These are phyloP conservation scores for Achlya flavicornis DNA, from an alignment of 2,888 invertebrate species.

Conservation along the genomic window DNA sequence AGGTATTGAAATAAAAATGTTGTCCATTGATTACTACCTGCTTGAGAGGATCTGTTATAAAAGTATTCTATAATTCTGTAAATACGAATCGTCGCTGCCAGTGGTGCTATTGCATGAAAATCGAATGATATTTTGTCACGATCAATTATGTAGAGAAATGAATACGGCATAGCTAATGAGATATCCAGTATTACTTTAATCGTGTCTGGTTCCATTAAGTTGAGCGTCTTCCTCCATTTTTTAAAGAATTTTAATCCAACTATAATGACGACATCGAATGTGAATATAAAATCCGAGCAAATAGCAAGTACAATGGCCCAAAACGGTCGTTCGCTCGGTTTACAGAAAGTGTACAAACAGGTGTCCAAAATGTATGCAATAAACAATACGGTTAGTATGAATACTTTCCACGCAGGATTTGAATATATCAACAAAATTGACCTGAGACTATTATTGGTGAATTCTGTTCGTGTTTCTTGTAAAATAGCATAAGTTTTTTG, in stretches of 20 bases:
- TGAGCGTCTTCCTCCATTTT: slow-evolving; percentile 75
- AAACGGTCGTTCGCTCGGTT: slow-evolving; percentile 49
- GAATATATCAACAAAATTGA: slow-evolving; percentile 67
- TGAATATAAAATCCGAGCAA: slow-evolving; percentile 63
- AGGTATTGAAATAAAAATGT: slow-evolving; percentile 78
- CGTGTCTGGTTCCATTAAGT: slow-evolving; percentile 71
- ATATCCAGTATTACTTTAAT: slow-evolving; percentile 61
- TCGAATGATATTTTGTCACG: slow-evolving; percentile 43
- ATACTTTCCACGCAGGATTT: slow-evolving; percentile 66
- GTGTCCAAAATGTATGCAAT: slow-evolving; percentile 68
- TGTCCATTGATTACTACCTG: slow-evolving; percentile 78
- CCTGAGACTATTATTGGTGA: slow-evolving; percentile 62
- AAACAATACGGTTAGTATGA: slow-evolving; percentile 62
- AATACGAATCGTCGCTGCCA: slow-evolving; percentile 66
- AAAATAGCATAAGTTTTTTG: slow-evolving; percentile 70
- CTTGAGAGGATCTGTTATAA: slow-evolving; percentile 70
- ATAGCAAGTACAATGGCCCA: slow-evolving; percentile 58
- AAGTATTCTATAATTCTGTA: slow-evolving; percentile 74
- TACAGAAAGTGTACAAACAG: slow-evolving; percentile 67
- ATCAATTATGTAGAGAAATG: slow-evolving; percentile 61
- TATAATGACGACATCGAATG: slow-evolving; percentile 63
- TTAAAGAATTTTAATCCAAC: slow-evolving; percentile 70
- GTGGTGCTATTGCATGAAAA: slow-evolving; percentile 64
- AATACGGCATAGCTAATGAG: slow-evolving; percentile 66
- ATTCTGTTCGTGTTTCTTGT: slow-evolving; percentile 68